Percentiles rank a stretch among this genome's conserved stretches.
Evolutionary conservation across 2,113 vertebrate species (phyloP).

Genomic region (Poicephalus meyeri): DNA sequence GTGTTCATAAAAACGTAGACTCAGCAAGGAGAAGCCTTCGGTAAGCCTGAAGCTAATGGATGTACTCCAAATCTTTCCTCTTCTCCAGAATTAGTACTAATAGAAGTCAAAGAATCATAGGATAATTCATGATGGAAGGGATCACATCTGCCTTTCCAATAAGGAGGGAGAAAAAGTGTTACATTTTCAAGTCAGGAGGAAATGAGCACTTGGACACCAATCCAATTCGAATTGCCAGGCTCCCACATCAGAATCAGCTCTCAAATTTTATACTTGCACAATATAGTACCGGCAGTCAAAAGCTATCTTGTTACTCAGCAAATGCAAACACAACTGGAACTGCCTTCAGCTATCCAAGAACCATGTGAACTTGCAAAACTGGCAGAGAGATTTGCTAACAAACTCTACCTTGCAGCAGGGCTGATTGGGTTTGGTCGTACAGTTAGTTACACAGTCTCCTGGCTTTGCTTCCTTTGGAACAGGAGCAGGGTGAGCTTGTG

Average conservation of each 20-base stretch:
- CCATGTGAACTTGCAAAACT: not conserved
- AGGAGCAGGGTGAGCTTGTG: not conserved
- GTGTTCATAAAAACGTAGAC: not conserved
- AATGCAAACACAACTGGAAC: not conserved
- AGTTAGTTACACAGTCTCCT: not conserved
- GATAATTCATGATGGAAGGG: not conserved
- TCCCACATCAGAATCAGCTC: not conserved
- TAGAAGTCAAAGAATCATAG: not conserved
- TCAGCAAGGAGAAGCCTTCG: not conserved
- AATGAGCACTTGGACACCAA: not conserved
- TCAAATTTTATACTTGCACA: not conserved
- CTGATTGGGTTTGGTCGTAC: not conserved
- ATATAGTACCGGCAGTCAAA: not conserved
- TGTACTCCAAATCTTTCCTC: not conserved
- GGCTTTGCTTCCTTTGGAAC: not conserved
- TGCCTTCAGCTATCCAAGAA: not conserved
- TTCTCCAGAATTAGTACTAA: not conserved
- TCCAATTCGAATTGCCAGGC: not conserved
- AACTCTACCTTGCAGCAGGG: not conserved
- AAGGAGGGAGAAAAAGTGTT: not conserved
- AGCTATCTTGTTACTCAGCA: not conserved
- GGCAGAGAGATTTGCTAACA: not conserved
- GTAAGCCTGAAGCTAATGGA: not conserved
- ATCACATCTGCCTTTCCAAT: not conserved
- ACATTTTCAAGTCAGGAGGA: not conserved